Percentiles rank a stretch among this genome's conserved stretches.
Conservation (phyloP, 2,797 vertebrate species). For the Siniperca obscura region DNA sequence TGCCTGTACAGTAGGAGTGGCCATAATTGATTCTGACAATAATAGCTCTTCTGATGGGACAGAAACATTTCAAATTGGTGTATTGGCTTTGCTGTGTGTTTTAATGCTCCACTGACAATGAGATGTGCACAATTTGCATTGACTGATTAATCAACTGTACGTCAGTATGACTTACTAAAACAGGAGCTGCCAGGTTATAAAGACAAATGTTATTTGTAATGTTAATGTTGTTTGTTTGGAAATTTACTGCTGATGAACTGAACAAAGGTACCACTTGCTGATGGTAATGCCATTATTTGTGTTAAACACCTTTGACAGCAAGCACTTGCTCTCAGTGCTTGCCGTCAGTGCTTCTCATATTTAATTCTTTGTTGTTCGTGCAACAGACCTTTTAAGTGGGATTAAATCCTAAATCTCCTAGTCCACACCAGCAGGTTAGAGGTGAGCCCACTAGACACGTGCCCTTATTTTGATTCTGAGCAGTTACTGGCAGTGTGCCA, state of each 20-base stretch:
- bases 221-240: background rate
- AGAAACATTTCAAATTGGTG: background rate
- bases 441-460: slow-evolving; percentile 26
- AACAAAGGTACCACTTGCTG: background rate
- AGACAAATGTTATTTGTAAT: background rate
- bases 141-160: background rate
- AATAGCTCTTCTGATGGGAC: background rate
- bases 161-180: background rate
- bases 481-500: slow-evolving; percentile 2
- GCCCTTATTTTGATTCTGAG: slow-evolving; percentile 14
- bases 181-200: background rate
- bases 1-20: background rate
- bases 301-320: background rate
- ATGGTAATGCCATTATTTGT: background rate
- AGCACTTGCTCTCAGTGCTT: background rate
- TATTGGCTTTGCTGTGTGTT: background rate
- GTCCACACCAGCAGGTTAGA: slow-evolving; percentile 22
- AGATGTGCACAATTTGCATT: background rate
- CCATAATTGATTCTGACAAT: background rate
- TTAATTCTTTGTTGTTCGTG: background rate
- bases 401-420: slow-evolving; percentile 29
- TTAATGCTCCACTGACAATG: background rate
- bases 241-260: background rate
- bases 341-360: background rate
- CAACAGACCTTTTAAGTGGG: slow-evolving; percentile 7